Percentiles rank a stretch among this genome's conserved stretches.
These are phyloP conservation scores for Drosophila mettleri DNA, from an alignment of 2,888 invertebrate species.

Conservation along the genomic window DNA sequence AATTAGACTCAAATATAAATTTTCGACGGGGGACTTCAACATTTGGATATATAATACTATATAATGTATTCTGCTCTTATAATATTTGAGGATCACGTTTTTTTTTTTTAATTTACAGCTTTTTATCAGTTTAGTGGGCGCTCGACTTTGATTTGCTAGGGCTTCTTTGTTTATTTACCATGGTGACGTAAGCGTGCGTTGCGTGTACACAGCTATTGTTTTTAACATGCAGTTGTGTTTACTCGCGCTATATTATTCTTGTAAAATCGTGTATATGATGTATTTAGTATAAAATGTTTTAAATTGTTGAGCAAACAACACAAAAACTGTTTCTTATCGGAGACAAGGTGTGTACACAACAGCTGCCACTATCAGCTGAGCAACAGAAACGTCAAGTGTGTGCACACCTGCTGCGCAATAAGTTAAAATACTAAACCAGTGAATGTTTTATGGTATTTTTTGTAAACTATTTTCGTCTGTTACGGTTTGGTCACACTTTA, in stretches of 20 bases:
- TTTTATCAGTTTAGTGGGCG: constrained; percentile 14
- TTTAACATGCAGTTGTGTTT: constrained; percentile 38
- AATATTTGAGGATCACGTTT: neutral
- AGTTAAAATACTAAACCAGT: neutral
- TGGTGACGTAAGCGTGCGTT: constrained; percentile 50
- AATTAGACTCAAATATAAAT: neutral
- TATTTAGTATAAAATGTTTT: constrained; percentile 17
- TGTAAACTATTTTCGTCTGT: neutral
- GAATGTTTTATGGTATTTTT: constrained; percentile 16
- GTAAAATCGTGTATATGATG: constrained; percentile 15
- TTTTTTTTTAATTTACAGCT: constrained; percentile 5
- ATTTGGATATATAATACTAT: neutral
- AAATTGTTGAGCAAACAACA: constrained; percentile 39
- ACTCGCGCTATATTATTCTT: constrained; percentile 8
- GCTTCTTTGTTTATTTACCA: constrained; percentile 75
- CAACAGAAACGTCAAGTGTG: constrained; percentile 43
- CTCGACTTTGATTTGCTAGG: constrained; percentile 39
- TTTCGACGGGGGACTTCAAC: neutral
- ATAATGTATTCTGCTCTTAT: neutral
- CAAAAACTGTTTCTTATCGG: constrained; percentile 69
- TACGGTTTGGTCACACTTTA: constrained; percentile 29
- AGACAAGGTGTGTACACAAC: constrained; percentile 57
- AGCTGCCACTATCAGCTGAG: constrained; percentile 54
- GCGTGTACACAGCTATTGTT: constrained; percentile 20
- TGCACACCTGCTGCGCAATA: constrained; percentile 43